Base-by-base conservation (phyloP, 2,888 invertebrate species). In the Andrena trimmerana region DNA sequence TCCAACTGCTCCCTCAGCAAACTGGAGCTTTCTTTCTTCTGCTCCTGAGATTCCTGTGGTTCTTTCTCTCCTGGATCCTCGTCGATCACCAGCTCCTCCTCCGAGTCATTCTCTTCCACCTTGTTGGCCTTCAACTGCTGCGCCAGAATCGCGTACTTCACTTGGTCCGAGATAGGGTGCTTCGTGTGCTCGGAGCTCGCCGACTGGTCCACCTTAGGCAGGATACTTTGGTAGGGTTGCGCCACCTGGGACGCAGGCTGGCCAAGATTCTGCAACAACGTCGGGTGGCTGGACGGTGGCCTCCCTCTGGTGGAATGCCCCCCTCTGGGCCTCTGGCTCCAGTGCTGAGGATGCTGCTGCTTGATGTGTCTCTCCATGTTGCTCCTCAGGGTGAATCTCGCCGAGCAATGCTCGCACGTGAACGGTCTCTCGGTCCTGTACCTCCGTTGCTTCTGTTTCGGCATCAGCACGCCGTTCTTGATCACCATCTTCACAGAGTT, bases 341-440 rank as follows among this genome's bases (percentile, higher is more conserved):
- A 98, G 91, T 96, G 97, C 83, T 98, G 97, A 0, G 98, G 98
- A 94, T 99, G 99, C 89, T 98, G 98, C 90, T 98, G 98, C 92
- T 98, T 98, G 2, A 98, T 97, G 90, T 99, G 99, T 0, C 98
- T 95, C 93, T 98, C 98, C 98, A 98, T 98, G 90, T 99, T 98
- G 10, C 98, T 98, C n/a, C 98, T 95, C 13, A 98, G 94, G 0
- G 98, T 98, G 91, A 99, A 99, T 71, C 97, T 95, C 0, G 98
- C 98, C 0, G 97, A 97, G 94, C 99, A 98, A 91, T 98, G 97
- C 78, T 97, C 97, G 93, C 98, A 99, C 0, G 97, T 97, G 94
- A 98, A 98, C 0, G 98, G 98, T 33, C 98, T 95, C 92, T 98
- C 98, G 29, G 98, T 98, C 80, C 98, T 95, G 92, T 98, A 98